Percentiles rank a stretch among this genome's conserved stretches.
These are phyloP conservation scores for Musca vetustissima DNA, from an alignment of 1,140 invertebrate genomes.

Conservation along the genomic window DNA sequence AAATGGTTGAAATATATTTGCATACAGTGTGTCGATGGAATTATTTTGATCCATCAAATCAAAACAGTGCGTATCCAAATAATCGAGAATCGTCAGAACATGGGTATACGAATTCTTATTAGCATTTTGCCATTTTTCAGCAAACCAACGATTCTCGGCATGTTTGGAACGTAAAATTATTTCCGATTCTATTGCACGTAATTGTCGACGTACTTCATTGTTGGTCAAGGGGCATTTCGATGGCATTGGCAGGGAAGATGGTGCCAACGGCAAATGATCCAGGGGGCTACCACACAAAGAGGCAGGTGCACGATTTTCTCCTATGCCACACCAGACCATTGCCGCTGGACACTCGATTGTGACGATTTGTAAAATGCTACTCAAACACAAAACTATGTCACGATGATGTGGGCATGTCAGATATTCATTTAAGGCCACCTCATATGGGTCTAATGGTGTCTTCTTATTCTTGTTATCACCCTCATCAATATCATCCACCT, in stretches of 20 bases:
- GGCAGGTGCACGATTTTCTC: slow-evolving; percentile 72
- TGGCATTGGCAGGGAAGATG: slow-evolving; percentile 90
- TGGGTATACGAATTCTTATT: slow-evolving; percentile 67
- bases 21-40: slow-evolving; percentile 85
- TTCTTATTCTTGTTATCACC: slow-evolving; percentile 42
- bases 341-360: slow-evolving; percentile 87
- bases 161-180: slow-evolving; percentile 83
- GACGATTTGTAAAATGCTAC: slow-evolving; percentile 76
- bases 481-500: slow-evolving; percentile 39
- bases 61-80: slow-evolving; percentile 90
- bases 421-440: slow-evolving; percentile 77
- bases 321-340: slow-evolving; percentile 89
- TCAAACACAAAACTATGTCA: slow-evolving; percentile 78
- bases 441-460: slow-evolving; percentile 40
- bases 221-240: slow-evolving; percentile 43
- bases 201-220: slow-evolving; percentile 41
- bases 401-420: slow-evolving; percentile 86
- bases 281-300: slow-evolving; percentile 88
- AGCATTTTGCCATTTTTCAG: slow-evolving; percentile 88
- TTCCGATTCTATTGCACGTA: slow-evolving; percentile 74
- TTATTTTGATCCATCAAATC: slow-evolving; percentile 84
- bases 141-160: slow-evolving; percentile 93
- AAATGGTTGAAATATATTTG: slow-evolving; percentile 74
- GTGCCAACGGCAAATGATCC: slow-evolving; percentile 83
- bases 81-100: slow-evolving; percentile 85